Evolutionary conservation across 2,113 vertebrate genomes (phyloP).

Genomic region (Melanostigma gelatinosum): DNA sequence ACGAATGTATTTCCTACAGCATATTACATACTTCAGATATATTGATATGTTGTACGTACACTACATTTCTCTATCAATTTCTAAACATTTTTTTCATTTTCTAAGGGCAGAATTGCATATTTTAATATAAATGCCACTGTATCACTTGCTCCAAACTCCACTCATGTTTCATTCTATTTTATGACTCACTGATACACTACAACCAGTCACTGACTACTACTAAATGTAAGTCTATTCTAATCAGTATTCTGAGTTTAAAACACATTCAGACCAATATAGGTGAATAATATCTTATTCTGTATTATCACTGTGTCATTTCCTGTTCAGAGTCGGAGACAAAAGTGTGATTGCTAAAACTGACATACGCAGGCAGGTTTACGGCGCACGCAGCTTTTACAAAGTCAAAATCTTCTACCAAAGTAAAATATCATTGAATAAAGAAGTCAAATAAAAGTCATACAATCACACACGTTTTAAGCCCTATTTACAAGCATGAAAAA

Average conservation of each 20-base stretch:
- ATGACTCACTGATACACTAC: not conserved
- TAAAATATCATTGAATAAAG: slow-evolving; percentile 45
- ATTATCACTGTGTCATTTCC: not conserved
- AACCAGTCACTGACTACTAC: not conserved
- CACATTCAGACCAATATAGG: not conserved
- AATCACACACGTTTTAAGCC: slow-evolving; percentile 39
- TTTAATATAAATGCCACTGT: not conserved
- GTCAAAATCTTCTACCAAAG: slow-evolving; percentile 52
- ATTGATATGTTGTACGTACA: slow-evolving; percentile 1
- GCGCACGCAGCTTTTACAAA: slow-evolving; percentile 18
- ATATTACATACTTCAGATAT: not conserved
- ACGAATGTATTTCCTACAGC: not conserved
- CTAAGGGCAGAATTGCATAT: not conserved
- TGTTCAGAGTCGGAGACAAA: not conserved
- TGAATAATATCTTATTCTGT: not conserved
- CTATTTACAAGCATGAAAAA: slow-evolving; percentile 55
- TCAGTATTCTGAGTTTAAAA: not conserved
- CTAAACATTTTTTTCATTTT: not conserved
- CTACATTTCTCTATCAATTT: not conserved
- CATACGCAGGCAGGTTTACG: not conserved
- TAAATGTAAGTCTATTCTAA: not conserved
- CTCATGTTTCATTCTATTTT: not conserved
- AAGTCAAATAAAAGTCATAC: slow-evolving; percentile 43
- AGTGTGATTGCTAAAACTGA: not conserved
- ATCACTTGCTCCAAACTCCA: not conserved